A percentile compares a stretch with the other conserved stretches of the same genome.
Evolutionary conservation across 2,113 vertebrate genomes (phyloP).

Genomic region (Odontophorus gujanensis): DNA sequence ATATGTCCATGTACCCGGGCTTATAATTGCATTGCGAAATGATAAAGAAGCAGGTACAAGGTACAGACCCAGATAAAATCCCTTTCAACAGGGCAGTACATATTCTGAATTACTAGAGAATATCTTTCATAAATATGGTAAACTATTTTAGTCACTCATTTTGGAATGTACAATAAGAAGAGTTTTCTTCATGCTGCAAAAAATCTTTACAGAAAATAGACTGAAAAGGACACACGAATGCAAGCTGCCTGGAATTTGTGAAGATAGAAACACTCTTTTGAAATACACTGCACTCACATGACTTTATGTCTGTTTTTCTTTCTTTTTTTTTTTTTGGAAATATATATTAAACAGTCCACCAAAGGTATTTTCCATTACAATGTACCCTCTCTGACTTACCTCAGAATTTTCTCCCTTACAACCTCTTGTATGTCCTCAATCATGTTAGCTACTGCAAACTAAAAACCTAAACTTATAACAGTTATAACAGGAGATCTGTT

Average conservation of each 20-base stretch:
- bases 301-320: not conserved
- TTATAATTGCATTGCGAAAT: not conserved
- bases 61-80: rapidly evolving
- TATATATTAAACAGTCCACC: not conserved
- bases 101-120: not conserved
- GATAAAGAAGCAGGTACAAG: not conserved
- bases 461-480: not conserved
- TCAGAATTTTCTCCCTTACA: not conserved
- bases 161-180: not conserved
- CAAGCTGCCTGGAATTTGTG: not conserved
- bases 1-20: rapidly evolving
- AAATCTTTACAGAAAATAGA: not conserved
- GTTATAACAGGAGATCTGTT: not conserved
- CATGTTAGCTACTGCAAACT: not conserved
- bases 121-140: not conserved
- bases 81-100: not conserved
- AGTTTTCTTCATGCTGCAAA: not conserved
- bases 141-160: not conserved
- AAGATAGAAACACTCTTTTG: not conserved
- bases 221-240: not conserved
- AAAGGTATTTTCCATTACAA: not conserved
- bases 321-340: not conserved
- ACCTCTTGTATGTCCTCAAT: not conserved
- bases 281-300: not conserved
- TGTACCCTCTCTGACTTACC: not conserved